phyloP scores from a whole-genome alignment of 2,888 invertebrate species.

The Heteromurus nitidus region DNA sequence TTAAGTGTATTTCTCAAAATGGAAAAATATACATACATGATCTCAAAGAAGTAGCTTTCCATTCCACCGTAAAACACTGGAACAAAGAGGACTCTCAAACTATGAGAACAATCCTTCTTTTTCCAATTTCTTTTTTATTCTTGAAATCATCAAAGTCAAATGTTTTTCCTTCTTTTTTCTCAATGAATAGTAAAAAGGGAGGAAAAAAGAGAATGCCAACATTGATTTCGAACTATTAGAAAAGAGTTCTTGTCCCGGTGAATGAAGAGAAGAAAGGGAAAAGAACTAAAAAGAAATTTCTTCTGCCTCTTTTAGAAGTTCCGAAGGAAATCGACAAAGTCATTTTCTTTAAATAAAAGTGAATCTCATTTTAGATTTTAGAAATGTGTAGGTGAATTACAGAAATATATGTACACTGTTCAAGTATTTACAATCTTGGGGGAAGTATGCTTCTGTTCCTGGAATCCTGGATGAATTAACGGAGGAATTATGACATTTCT shows the following conservation, averaged over 20 bases:
- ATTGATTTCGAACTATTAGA: conserved; percentile 5
- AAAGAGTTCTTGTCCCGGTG: background rate
- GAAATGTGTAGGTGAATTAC: no score
- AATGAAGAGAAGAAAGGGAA: background rate
- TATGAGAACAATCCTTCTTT: background rate
- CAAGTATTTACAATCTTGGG: no score
- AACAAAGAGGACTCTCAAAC: background rate
- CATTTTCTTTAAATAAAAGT: no score
- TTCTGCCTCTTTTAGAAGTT: no score
- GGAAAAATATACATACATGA: background rate
- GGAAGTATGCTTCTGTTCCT: no score
- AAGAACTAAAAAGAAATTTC: conserved; percentile 5
- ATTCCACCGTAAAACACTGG: background rate
- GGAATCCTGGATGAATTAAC: conserved; percentile 21
- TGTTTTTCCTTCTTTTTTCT: background rate
- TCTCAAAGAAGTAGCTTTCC: background rate
- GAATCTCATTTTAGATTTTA: no score
- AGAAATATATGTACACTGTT: no score
- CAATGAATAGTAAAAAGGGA: background rate
- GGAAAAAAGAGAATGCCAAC: background rate
- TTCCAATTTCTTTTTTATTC: background rate
- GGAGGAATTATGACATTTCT: background rate
- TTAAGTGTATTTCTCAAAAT: background rate
- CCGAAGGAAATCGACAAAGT: no score
- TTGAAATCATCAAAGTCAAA: conserved; percentile 18